phyloP scores from a whole-genome alignment of 2,113 vertebrate genomes.

The Turdus rufiventris region DNA sequence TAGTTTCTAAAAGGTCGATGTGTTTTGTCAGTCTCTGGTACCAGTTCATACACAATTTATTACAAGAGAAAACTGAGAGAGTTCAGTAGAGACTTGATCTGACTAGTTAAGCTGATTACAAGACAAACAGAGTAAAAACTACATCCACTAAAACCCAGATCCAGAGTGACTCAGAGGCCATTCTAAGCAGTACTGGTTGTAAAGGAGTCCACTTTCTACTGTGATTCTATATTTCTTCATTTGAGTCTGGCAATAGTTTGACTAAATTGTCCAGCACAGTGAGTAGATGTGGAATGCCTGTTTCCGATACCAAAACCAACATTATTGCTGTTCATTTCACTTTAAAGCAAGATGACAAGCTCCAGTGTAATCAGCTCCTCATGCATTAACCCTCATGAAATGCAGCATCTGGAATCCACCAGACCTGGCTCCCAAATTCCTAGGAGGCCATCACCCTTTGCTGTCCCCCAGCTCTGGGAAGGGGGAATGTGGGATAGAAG shows the following conservation, averaged over 20 bases:
- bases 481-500: rapidly evolving
- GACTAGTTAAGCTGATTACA: neutral
- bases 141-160: neutral
- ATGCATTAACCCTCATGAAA: neutral
- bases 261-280: neutral
- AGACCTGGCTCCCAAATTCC: neutral
- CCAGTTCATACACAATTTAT: neutral
- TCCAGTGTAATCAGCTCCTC: neutral
- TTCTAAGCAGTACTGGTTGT: neutral
- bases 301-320: neutral
- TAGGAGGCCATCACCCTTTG: neutral
- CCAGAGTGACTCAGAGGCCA: neutral
- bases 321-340: neutral
- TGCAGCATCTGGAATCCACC: neutral
- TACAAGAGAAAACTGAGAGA: neutral
- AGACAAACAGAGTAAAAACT: neutral
- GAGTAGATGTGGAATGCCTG: neutral
- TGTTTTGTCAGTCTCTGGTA: neutral
- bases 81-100: neutral
- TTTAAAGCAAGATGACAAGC: neutral
- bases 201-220: neutral
- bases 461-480: neutral
- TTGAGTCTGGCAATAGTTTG: neutral
- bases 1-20: neutral
- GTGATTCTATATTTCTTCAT: neutral